Evolutionary conservation across 2,113 vertebrate species (phyloP).

Genomic region (Glaucidium brasilianum): DNA sequence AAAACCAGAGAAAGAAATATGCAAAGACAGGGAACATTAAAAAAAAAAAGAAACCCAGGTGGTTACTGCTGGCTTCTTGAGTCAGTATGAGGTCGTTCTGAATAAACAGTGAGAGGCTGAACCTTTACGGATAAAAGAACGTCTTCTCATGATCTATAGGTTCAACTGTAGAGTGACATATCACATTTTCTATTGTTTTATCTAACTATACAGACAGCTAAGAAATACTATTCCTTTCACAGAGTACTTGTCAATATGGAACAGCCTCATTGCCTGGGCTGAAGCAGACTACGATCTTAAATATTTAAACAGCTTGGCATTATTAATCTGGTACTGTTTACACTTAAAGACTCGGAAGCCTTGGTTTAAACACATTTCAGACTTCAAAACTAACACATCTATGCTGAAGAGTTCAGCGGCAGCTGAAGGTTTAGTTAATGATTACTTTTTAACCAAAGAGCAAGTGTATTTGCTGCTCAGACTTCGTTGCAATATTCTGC

Average conservation of each 20-base stretch:
- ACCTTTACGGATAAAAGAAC: not conserved
- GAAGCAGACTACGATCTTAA: not conserved
- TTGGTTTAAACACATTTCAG: not conserved
- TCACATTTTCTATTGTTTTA: not conserved
- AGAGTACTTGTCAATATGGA: not conserved
- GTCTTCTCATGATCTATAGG: not conserved
- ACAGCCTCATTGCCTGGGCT: not conserved
- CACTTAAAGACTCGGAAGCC: not conserved
- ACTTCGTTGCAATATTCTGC: not conserved
- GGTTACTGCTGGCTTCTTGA: not conserved
- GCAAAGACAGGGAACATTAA: not conserved
- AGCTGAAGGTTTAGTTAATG: not conserved
- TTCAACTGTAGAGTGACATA: not conserved
- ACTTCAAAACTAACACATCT: not conserved
- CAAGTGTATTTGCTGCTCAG: not conserved
- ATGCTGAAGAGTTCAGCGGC: not conserved
- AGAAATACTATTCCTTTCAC: not conserved
- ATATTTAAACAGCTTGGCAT: slow-evolving; percentile 6
- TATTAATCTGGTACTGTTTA: not conserved
- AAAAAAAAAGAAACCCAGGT: not conserved
- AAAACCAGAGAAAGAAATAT: not conserved
- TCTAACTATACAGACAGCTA: not conserved
- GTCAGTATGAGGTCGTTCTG: not conserved
- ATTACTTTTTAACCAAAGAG: not conserved
- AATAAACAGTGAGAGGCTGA: not conserved